A percentile compares a stretch with the other conserved stretches of the same genome.
Conservation (phyloP, 2,888 invertebrate genomes). For the Cyclophora punctaria region DNA sequence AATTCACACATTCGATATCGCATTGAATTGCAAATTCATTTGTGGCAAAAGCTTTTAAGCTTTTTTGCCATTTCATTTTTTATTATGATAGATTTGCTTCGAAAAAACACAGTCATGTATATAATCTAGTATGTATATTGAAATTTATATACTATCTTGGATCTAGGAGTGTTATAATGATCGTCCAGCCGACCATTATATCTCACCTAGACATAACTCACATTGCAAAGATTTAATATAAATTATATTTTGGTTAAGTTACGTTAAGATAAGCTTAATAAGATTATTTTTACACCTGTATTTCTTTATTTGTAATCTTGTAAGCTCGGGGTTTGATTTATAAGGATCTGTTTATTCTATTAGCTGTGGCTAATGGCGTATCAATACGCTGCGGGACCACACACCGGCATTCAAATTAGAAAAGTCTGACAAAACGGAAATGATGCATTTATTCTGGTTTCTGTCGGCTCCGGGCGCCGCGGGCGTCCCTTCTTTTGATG, state of each 20-base stretch:
- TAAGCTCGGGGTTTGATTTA: conserved; percentile 41
- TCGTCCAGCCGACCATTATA: too few species aligned
- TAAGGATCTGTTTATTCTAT: conserved; percentile 33
- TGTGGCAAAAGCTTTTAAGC: conserved; percentile 21
- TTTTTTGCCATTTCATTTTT: conserved; percentile 6
- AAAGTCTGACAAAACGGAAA: conserved; percentile 65
- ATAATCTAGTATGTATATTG: too few species aligned
- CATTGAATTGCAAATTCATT: conserved; percentile 57
- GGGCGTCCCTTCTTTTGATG: conserved; percentile 59
- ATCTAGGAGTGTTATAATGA: too few species aligned
- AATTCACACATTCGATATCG: conserved; percentile 21
- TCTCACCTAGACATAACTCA: too few species aligned
- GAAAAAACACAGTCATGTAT: too few species aligned
- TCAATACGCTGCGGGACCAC: conserved; percentile 54
- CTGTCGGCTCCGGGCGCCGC: conserved; percentile 52
- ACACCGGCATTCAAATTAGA: conserved; percentile 63
- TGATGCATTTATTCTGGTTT: conserved; percentile 58
- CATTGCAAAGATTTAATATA: background rate
- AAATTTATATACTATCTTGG: too few species aligned
- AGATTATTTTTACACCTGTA: conserved; percentile 21
- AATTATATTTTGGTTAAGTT: background rate
- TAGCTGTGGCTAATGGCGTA: conserved; percentile 47
- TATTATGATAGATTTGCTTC: too few species aligned
- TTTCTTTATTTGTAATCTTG: conserved; percentile 32
- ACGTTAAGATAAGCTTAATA: conserved; percentile 11